Percentiles rank a stretch among this genome's conserved stretches.
Evolutionary conservation across 2,113 vertebrate species (phyloP).

Genomic region (Psittacula cyanocephala): DNA sequence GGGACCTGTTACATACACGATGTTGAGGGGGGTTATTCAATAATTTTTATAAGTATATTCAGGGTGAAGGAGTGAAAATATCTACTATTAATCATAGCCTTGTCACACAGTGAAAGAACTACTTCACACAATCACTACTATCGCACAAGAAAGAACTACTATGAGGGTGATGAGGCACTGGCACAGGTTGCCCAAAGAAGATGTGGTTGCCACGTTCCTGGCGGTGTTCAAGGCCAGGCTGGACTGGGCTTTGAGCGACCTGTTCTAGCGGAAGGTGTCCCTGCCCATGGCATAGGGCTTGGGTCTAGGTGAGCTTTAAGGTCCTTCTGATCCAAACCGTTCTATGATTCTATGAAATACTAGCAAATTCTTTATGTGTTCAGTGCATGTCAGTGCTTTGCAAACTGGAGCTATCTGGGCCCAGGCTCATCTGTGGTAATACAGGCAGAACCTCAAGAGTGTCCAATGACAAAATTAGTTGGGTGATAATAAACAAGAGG

Average conservation of each 20-base stretch:
- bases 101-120: not conserved
- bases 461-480: not conserved
- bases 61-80: not conserved
- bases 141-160: not conserved
- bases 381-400: not conserved
- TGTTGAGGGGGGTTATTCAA: rapidly evolving
- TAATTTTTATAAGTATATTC: not conserved
- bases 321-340: not conserved
- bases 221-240: not conserved
- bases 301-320: not conserved
- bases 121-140: not conserved
- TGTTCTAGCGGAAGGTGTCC: not conserved
- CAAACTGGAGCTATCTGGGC: not conserved
- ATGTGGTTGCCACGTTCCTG: not conserved
- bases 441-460: not conserved
- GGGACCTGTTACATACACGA: not conserved
- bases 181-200: not conserved
- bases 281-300: not conserved
- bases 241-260: not conserved
- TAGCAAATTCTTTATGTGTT: not conserved
- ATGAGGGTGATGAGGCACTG: not conserved
- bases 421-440: not conserved
- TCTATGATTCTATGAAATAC: not conserved
- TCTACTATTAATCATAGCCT: not conserved
- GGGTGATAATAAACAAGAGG: not conserved